Conservation (phyloP, 2,797 vertebrate genomes). For the Gymnoscopelus microlampas region DNA sequence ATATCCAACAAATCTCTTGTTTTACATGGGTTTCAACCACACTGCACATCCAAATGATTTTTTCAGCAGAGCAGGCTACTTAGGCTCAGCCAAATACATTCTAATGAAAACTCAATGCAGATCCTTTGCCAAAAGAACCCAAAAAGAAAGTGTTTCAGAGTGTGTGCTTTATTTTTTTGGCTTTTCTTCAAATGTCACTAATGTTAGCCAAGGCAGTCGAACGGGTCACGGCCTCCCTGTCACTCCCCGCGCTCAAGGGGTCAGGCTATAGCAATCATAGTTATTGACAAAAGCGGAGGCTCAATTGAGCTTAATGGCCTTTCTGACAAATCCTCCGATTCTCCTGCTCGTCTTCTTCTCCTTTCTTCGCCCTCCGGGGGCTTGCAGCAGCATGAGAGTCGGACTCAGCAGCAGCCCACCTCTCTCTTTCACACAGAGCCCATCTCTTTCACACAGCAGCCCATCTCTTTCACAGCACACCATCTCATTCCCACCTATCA, state of each 20-base stretch:
- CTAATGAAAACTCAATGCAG: background rate
- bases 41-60: no score
- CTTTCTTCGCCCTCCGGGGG: slow-evolving; percentile 53
- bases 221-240: slow-evolving; percentile 38
- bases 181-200: slow-evolving; percentile 9
- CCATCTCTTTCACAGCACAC: slow-evolving; percentile 63
- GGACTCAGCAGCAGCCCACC: slow-evolving; percentile 24
- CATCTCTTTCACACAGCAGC: slow-evolving; percentile 63
- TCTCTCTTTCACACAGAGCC: slow-evolving; percentile 59
- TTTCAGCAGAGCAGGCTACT: no score
- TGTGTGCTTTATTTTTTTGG: background rate
- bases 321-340: slow-evolving; percentile 55
- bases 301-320: slow-evolving; percentile 54
- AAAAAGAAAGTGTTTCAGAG: background rate
- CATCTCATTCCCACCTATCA: slow-evolving; percentile 63
- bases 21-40: no score
- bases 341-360: slow-evolving; percentile 50
- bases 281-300: slow-evolving; percentile 70
- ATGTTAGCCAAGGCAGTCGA: slow-evolving; percentile 26
- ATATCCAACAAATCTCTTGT: no score
- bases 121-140: background rate
- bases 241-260: slow-evolving; percentile 39
- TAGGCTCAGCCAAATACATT: no score
- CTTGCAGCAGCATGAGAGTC: slow-evolving; percentile 50
- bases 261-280: slow-evolving; percentile 61